A percentile compares a stretch with the other conserved stretches of the same genome.
phyloP scores from a whole-genome alignment of 1,140 invertebrate genomes.

The Eciton burchellii region DNA sequence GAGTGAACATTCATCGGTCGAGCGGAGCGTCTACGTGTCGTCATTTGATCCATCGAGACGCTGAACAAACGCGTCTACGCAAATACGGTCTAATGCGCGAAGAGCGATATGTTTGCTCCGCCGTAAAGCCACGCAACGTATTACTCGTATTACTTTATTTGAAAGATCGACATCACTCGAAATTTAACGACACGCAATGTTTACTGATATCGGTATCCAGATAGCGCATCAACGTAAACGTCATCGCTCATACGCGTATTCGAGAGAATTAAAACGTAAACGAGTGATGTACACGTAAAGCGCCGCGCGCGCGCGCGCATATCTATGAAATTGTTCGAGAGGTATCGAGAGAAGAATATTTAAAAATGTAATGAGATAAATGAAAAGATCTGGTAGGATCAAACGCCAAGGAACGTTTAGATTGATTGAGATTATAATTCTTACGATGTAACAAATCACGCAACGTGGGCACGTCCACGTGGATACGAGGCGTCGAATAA shows the following conservation, averaged over 20 bases:
- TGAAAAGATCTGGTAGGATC: neutral
- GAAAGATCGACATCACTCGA: slow-evolving; percentile 21
- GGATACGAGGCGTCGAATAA: slow-evolving; percentile 55
- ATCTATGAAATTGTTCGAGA: neutral
- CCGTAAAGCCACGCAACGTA: slow-evolving; percentile 12
- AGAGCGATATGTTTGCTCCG: slow-evolving; percentile 66
- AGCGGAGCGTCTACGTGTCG: neutral
- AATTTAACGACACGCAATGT: slow-evolving; percentile 16
- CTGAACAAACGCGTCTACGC: slow-evolving; percentile 58
- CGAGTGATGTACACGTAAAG: neutral
- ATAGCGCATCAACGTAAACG: slow-evolving; percentile 1
- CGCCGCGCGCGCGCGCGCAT: neutral
- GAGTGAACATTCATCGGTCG: slow-evolving; percentile 26
- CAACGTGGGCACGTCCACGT: neutral
- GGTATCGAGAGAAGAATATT: neutral
- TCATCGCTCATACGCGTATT: neutral
- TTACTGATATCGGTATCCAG: slow-evolving; percentile 21
- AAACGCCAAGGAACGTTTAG: neutral
- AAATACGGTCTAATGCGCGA: slow-evolving; percentile 73
- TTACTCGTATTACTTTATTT: slow-evolving; percentile 55
- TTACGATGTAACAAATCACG: slow-evolving; percentile 29
- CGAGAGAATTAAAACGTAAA: neutral
- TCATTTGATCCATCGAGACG: slow-evolving; percentile 44
- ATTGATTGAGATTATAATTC: slow-evolving; percentile 19
- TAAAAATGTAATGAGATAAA: neutral